phyloP scores from a whole-genome alignment of 2,888 invertebrate genomes.

The Caenorhabditis auriculariae region DNA sequence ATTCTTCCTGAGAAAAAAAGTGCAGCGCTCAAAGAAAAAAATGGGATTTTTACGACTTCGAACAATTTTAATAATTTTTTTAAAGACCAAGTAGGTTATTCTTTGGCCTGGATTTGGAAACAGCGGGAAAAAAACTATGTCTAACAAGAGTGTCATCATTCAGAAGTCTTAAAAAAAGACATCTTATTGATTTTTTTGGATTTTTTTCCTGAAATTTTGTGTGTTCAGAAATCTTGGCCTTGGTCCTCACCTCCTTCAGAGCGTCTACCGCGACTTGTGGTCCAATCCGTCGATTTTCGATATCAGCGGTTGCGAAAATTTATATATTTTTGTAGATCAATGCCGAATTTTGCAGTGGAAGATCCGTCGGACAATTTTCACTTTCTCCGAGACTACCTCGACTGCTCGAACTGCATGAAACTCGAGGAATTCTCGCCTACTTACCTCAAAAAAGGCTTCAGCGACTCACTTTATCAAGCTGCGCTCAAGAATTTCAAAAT shows the following conservation, averaged over 20 bases:
- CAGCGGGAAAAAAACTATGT: no score
- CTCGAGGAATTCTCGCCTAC: constrained; percentile 74
- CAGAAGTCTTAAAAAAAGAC: no score
- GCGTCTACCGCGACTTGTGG: constrained; percentile 71
- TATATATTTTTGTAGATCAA: constrained; percentile 51
- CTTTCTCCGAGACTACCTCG: constrained; percentile 84
- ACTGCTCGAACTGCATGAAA: constrained; percentile 75
- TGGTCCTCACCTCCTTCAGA: constrained; percentile 77
- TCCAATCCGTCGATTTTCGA: constrained; percentile 71
- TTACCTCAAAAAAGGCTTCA: constrained; percentile 72
- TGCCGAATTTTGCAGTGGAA: constrained; percentile 74
- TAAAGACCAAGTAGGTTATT: no score
- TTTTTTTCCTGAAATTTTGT: no score
- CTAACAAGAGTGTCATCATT: no score
- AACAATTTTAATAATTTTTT: no score
- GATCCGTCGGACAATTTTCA: constrained; percentile 90
- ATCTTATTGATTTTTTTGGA: neutral
- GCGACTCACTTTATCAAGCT: constrained; percentile 76
- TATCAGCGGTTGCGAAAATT: constrained; percentile 76
- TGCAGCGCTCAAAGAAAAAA: no score
- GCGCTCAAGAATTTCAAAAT: constrained; percentile 76
- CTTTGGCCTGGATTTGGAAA: no score
- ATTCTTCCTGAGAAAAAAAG: no score
- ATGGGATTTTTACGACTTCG: no score
- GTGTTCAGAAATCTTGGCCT: constrained; percentile 71